phyloP scores from a whole-genome alignment of 2,888 invertebrate genomes.

The Deilephila elpenor region DNA sequence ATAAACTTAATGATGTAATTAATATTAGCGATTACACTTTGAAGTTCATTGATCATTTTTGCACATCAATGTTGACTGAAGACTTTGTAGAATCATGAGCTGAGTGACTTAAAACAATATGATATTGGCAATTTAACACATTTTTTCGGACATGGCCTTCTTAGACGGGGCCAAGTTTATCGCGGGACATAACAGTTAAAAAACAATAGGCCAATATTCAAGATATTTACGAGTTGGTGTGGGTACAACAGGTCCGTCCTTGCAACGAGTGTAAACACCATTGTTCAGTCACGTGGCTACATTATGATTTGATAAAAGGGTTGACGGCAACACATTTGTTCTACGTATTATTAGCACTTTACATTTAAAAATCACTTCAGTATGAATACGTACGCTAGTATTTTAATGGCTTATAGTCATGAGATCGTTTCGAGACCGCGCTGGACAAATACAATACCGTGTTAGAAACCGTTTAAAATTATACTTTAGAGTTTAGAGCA shows the following conservation, averaged over 20 bases:
- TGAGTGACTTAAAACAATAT: conserved; percentile 27
- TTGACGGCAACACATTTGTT: conserved; percentile 65
- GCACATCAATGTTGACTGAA: background rate
- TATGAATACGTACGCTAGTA: background rate
- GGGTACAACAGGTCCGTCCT: conserved; percentile 63
- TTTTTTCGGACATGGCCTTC: conserved; percentile 41
- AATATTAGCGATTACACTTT: background rate
- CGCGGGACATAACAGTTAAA: conserved; percentile 46
- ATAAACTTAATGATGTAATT: conserved; percentile 14
- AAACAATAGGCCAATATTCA: conserved; percentile 56
- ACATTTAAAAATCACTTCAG: background rate
- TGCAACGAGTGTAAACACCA: conserved; percentile 75
- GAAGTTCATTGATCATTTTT: conserved; percentile 9
- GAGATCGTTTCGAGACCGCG: background rate
- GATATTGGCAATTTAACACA: conserved; percentile 35
- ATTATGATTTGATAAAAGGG: conserved; percentile 75
- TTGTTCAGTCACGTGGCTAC: conserved; percentile 78
- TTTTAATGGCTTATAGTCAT: background rate
- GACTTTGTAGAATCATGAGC: background rate
- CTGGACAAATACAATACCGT: conserved; percentile 18
- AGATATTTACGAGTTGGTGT: conserved; percentile 52
- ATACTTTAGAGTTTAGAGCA: background rate
- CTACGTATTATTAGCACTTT: conserved; percentile 30
- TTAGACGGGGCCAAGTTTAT: conserved; percentile 49
- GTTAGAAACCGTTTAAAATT: conserved; percentile 22